phyloP scores from a whole-genome alignment of 1,140 invertebrate genomes.

The Drosophila neocordata region DNA sequence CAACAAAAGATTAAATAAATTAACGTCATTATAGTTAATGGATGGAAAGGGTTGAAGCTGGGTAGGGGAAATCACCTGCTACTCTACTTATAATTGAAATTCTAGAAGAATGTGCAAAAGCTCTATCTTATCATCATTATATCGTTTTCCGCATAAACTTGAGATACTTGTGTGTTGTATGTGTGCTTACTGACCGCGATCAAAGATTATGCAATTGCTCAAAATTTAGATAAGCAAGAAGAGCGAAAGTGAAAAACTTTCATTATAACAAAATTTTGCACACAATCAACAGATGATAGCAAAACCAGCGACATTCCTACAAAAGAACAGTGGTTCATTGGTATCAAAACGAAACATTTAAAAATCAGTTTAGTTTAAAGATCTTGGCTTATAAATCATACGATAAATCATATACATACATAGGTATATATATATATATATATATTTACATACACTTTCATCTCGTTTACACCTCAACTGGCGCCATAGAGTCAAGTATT shows the following conservation, averaged over 20 bases:
- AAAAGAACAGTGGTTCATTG: too few relatives aligned
- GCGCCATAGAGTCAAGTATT: not conserved
- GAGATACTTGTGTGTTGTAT: not conserved
- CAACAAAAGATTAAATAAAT: slow-evolving; percentile 5
- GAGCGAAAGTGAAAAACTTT: not conserved
- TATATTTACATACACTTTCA: too few relatives aligned
- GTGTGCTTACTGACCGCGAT: not conserved
- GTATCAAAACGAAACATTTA: too few relatives aligned
- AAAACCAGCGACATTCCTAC: not conserved
- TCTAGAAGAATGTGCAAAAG: not conserved
- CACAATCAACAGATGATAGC: not conserved
- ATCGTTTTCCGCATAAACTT: not conserved
- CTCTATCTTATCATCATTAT: not conserved
- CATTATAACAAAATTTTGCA: not conserved
- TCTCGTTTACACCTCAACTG: not conserved
- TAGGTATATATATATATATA: too few relatives aligned
- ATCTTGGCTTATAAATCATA: too few relatives aligned
- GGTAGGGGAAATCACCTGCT: not conserved
- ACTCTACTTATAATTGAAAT: not conserved
- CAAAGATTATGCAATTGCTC: slow-evolving; percentile 3
- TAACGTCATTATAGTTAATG: not conserved
- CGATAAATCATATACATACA: too few relatives aligned
- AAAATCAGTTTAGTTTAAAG: too few relatives aligned
- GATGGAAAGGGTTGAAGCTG: not conserved
- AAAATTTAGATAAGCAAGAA: not conserved